Base-by-base conservation (phyloP, 1,140 invertebrate species). In the Orius insidiosus region DNA sequence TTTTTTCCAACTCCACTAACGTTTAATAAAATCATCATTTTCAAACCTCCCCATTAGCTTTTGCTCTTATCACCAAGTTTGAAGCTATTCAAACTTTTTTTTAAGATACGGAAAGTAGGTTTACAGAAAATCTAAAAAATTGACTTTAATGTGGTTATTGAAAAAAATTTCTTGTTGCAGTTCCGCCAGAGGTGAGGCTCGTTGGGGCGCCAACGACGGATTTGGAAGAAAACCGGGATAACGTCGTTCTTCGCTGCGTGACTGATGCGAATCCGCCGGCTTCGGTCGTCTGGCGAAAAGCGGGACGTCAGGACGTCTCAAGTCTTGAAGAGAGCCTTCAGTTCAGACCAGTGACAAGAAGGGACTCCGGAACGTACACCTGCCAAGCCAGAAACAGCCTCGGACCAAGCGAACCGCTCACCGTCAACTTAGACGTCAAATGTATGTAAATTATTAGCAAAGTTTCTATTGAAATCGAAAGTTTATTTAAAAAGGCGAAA, bases 251-350 rank as follows among this genome's bases (percentile, higher is more conserved):
- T 36, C 70, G 77, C 53, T 92, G 86, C 55, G 61, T 75, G 19
- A 83, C 84, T 13, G 81, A 84, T 58, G 83, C 84, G 16, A 92
- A 92, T 69, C 86, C 86, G 3, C 72, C 76, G 15, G 83, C 86
- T 5, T 75, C 78, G 48, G 80, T 89, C 30, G 74, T 82, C 55
- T 89, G 86, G 83, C 38, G 51, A 10, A 34, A 36, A 11, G 76
- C 77, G 56, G 48, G 49, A 13, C 75, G 71, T 54, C 68, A 63
- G 54, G 65, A 59, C 57, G 73, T 65, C 55, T 65, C 57, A 18
- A 80, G 82, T 59, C 67, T 89, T 45, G 85, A 89, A 64, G 85
- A 89, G 62, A 76, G 79, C 38, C 66, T 85, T 15, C 68, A 74
- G 54, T 74, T 81, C 56, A 70, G 72, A 39, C 78, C 78, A 8